Evolutionary conservation across 2,113 vertebrate species (phyloP), one percentile per base, ranked within the genome.

Genomic region (Melanerpes formicivorus): DNA sequence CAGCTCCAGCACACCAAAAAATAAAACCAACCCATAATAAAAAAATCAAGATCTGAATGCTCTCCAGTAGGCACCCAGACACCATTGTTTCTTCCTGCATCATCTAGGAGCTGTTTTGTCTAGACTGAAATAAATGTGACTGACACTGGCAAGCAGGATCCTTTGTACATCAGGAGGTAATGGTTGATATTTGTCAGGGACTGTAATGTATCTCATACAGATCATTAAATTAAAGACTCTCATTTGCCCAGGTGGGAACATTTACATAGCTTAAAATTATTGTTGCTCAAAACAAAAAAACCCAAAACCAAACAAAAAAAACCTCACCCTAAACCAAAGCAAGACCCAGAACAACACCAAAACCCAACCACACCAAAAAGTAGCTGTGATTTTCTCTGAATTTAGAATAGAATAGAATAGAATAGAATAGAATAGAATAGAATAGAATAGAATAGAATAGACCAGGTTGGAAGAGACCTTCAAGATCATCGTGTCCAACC

Each of bases 31-130:
- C 37, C 40, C 40, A 40, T 40, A 82, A 92, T 89, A 44, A 50
- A 22, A 50, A 50, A 62, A 60, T 77, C 64, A 82, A 82, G 87
- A 79, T 90, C 76, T 76, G 40, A 88, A 80, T 52, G 56, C 86
- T 96, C 80, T 93, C 54, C 92, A 93, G 91, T 69, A 93, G 81
- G 80, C 62, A 80, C 55, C 86, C 87, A 93, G 85, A 70, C 1
- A 3, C 44, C 74, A 32, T 70, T 76, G 85, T 88, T 95, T 84
- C 80, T 93, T 88, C 65, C 48, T 78, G 18, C 4, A 2, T 50
- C 76, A 80, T 16, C 70, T 70, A 94, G n/a, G 44, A 83, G 52
- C 56, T 93, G 27, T 71, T 96, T 90, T 25, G 14, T 78, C 87
- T 90, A 83, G 50, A 46, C 70, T 65, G 34, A 95, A 96, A 88